Conservation (phyloP, 2,888 invertebrate genomes). For the Protodeltote pygarga region DNA sequence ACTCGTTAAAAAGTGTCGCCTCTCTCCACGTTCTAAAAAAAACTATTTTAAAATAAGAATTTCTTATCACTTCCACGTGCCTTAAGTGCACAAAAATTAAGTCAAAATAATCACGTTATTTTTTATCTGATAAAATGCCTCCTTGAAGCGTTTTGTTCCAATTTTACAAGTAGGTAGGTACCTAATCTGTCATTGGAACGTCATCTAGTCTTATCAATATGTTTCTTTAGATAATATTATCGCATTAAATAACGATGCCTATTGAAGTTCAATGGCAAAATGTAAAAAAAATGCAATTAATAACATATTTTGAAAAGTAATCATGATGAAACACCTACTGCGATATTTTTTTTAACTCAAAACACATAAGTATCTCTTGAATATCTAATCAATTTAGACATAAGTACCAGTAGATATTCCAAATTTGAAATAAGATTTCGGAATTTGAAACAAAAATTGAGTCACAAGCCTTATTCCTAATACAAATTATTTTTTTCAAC, state of each 20-base stretch:
- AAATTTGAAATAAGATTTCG: no score
- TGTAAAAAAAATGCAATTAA: background rate
- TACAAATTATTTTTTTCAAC: conserved; percentile 6
- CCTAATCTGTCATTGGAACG: conserved; percentile 32
- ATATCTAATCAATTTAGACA: no score
- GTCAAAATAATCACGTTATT: conserved; percentile 21
- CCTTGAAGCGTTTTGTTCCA: conserved; percentile 39
- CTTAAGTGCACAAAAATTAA: conserved; percentile 1
- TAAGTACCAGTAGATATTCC: no score
- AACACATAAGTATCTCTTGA: no score
- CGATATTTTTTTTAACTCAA: no score
- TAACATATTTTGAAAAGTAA: no score
- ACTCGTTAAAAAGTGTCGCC: no score
- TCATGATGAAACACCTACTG: background rate
- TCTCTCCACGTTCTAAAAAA: no score
- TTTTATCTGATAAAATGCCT: conserved; percentile 35
- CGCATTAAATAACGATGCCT: conserved; percentile 6
- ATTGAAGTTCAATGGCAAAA: conserved; percentile 41
- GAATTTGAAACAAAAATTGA: background rate
- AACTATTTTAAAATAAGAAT: no score
- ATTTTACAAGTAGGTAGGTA: conserved; percentile 19
- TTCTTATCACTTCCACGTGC: no score
- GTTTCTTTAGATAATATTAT: conserved; percentile 25
- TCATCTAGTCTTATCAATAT: conserved; percentile 14
- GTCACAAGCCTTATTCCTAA: no score